Percentiles rank a stretch among this genome's conserved stretches.
Conservation (phyloP, 2,888 invertebrate genomes). For the Agonopterix subpropinquella region DNA sequence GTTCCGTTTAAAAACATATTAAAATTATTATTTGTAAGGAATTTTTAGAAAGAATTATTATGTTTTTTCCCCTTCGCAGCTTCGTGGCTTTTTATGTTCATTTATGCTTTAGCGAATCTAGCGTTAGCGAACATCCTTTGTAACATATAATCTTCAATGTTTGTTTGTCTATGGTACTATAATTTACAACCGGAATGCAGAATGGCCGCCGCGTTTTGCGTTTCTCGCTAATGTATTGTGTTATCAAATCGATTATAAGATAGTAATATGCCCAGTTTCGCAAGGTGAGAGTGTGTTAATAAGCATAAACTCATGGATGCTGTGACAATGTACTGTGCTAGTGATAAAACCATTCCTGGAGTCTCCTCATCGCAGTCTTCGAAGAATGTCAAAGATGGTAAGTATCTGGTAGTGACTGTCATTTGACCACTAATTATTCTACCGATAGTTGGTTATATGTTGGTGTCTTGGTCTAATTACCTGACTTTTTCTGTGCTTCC, state of each 20-base stretch:
- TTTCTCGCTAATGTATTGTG: conserved; percentile 52
- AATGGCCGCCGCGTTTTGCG: conserved; percentile 70
- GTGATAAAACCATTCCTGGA: conserved; percentile 85
- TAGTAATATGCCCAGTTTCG: conserved; percentile 65
- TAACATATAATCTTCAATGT: neutral
- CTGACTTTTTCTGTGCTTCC: too few relatives aligned
- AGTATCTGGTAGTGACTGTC: conserved; percentile 58
- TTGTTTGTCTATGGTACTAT: conserved; percentile 47
- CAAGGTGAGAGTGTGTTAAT: conserved; percentile 76
- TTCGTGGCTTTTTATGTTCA: too few relatives aligned
- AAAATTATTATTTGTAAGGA: too few relatives aligned
- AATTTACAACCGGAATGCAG: conserved; percentile 75
- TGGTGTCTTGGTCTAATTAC: too few relatives aligned
- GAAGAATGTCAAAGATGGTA: conserved; percentile 85
- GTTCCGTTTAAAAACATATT: too few relatives aligned
- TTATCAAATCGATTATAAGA: conserved; percentile 43
- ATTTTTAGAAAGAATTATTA: too few relatives aligned
- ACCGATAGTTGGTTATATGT: too few relatives aligned
- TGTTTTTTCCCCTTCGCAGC: too few relatives aligned
- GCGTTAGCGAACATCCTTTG: too few relatives aligned
- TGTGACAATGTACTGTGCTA: conserved; percentile 82
- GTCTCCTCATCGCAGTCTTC: conserved; percentile 82
- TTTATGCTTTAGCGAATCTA: too few relatives aligned
- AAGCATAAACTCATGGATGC: conserved; percentile 38
- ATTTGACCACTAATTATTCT: conserved; percentile 2